Percentiles rank a stretch among this genome's conserved stretches.
phyloP scores from a whole-genome alignment of 2,888 invertebrate genomes.

The Dryobota labecula region DNA sequence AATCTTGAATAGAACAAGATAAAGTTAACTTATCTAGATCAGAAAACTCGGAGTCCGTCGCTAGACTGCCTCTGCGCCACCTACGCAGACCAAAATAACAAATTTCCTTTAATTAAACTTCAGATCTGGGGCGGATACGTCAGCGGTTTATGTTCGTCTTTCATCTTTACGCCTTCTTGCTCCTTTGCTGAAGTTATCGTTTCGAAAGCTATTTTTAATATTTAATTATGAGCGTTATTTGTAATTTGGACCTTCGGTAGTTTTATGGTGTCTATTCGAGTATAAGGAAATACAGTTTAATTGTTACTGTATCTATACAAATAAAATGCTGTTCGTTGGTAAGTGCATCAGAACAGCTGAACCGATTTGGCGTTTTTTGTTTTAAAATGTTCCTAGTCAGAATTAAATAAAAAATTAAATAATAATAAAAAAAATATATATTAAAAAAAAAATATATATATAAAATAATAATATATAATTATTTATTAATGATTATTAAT shows the following conservation, averaged over 20 bases:
- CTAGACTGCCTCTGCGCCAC: conserved; percentile 22
- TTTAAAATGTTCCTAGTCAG: too few relatives aligned
- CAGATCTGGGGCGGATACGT: conserved; percentile 41
- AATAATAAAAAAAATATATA: too few relatives aligned
- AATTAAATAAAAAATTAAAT: too few relatives aligned
- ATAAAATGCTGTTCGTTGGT: too few relatives aligned
- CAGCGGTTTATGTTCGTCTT: conserved; percentile 32
- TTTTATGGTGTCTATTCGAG: not conserved
- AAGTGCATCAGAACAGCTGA: too few relatives aligned
- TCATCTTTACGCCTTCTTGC: conserved; percentile 32
- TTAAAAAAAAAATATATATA: too few relatives aligned
- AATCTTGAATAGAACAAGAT: conserved; percentile 21
- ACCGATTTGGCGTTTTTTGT: too few relatives aligned
- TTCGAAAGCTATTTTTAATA: conserved; percentile 15
- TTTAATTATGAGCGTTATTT: not conserved
- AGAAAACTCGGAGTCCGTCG: conserved; percentile 4
- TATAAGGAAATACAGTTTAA: not conserved
- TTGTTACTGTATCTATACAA: too few relatives aligned
- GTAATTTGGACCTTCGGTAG: not conserved
- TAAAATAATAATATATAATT: too few relatives aligned
- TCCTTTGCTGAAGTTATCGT: conserved; percentile 14
- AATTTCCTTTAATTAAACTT: conserved; percentile 55
- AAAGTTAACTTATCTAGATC: conserved; percentile 20
- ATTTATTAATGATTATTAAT: too few relatives aligned
- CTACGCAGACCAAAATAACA: conserved; percentile 47